Conservation (phyloP, 2,797 vertebrate species). For the Lithobates pipiens region DNA sequence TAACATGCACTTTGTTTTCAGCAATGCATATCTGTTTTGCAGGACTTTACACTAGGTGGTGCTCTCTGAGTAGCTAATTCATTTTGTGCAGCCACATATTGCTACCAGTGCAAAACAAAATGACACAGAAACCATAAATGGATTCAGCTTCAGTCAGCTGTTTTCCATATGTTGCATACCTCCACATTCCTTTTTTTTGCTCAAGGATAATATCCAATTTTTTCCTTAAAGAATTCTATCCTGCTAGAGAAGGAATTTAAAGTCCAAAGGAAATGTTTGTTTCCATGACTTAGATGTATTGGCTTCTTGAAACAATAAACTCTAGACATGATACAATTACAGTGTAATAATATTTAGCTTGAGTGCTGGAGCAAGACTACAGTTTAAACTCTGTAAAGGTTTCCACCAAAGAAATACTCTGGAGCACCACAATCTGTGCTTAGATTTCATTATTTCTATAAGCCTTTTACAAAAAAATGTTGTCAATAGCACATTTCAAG, state of each 20-base stretch:
- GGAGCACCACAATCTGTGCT: not conserved
- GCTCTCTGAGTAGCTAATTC: constrained; percentile 25
- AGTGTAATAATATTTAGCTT: constrained; percentile 47
- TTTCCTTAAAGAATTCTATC: constrained; percentile 38
- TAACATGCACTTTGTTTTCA: no score
- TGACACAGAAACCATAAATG: not conserved
- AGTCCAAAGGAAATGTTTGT: constrained; percentile 53
- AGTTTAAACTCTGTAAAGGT: not conserved
- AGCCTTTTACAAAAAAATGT: not conserved
- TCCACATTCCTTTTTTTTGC: constrained; percentile 59
- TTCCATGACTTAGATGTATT: constrained; percentile 26
- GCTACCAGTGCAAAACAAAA: not conserved
- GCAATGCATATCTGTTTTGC: constrained; percentile 1
- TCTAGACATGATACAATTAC: constrained; percentile 36
- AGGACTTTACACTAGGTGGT: constrained; percentile 43
- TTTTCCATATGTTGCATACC: constrained; percentile 67
- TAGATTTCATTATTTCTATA: not conserved
- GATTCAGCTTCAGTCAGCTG: constrained; percentile 36
- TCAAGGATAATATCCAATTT: constrained; percentile 44
- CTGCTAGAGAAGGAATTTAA: constrained; percentile 27
- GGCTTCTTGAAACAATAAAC: constrained; percentile 45
- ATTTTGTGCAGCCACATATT: constrained; percentile 6
- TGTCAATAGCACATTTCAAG: not conserved
- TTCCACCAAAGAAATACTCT: constrained; percentile 16
- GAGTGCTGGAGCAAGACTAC: not conserved